A percentile compares a stretch with the other conserved stretches of the same genome.
phyloP scores from a whole-genome alignment of 2,797 vertebrate species.

The Trachops cirrhosus region DNA sequence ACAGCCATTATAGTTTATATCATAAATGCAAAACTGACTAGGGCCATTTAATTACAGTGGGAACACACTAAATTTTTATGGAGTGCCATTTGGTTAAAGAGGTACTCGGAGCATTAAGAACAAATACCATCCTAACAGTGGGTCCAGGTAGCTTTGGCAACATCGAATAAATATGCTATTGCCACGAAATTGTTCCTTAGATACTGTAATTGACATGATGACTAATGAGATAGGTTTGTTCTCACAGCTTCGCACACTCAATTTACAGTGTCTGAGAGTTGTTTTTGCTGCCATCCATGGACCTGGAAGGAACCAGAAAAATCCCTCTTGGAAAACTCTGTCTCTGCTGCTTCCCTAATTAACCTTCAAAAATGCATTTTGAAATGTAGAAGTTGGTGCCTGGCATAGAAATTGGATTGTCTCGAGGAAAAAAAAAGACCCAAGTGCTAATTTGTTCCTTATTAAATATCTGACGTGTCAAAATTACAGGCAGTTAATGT shows the following conservation, averaged over 20 bases:
- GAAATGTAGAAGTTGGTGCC: constrained; percentile 76
- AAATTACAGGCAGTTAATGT: constrained; percentile 66
- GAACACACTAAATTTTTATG: constrained; percentile 88
- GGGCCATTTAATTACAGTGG: constrained; percentile 87
- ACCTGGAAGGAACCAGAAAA: constrained; percentile 74
- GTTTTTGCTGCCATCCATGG: constrained; percentile 74
- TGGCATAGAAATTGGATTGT: constrained; percentile 80
- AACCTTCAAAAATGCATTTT: constrained; percentile 76
- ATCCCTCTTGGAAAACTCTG: constrained; percentile 78
- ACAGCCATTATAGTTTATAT: constrained; percentile 88
- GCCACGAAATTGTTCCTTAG: constrained; percentile 81
- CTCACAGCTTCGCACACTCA: constrained; percentile 76
- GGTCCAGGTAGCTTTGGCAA: constrained; percentile 79
- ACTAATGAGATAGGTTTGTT: constrained; percentile 81
- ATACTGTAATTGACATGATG: constrained; percentile 80
- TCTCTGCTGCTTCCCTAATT: constrained; percentile 73
- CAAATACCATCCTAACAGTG: constrained; percentile 79
- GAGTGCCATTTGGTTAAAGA: constrained; percentile 88
- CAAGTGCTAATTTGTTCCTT: constrained; percentile 82
- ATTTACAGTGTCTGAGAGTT: constrained; percentile 77
- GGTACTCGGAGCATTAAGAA: constrained; percentile 82
- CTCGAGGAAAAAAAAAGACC: constrained; percentile 67
- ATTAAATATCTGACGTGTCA: constrained; percentile 82
- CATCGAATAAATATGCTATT: constrained; percentile 85
- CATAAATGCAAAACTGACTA: constrained; percentile 87